Percentiles rank a stretch among this genome's conserved stretches.
These are phyloP conservation scores for Spodoptera picta DNA, from an alignment of 2,888 invertebrate genomes.

Conservation along the genomic window DNA sequence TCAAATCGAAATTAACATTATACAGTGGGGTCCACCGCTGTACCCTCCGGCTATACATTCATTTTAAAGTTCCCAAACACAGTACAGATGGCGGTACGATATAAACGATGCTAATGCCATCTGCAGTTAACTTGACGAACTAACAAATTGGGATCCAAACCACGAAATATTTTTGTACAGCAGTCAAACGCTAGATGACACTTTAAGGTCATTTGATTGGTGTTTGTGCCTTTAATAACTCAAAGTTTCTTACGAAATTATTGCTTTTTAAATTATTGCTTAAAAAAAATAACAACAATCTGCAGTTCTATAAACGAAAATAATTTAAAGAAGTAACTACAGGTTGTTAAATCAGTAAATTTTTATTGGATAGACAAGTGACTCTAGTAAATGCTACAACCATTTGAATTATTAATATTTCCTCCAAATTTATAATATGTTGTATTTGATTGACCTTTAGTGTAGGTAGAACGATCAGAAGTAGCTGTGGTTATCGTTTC, in stretches of 20 bases:
- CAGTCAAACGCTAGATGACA: conserved; percentile 43
- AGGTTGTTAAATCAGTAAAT: background rate
- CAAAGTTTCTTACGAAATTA: background rate
- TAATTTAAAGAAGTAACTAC: background rate
- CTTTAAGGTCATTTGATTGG: conserved; percentile 12
- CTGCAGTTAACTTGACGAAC: conserved; percentile 48
- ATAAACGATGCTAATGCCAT: conserved; percentile 57
- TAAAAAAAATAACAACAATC: background rate
- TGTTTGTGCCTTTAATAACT: background rate
- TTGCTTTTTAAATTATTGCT: no score
- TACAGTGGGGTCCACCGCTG: conserved; percentile 25
- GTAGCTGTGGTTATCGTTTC: conserved; percentile 40
- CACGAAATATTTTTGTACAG: conserved; percentile 17
- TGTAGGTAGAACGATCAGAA: conserved; percentile 37
- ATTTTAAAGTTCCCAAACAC: conserved; percentile 47
- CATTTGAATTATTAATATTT: conserved; percentile 55
- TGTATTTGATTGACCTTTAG: conserved; percentile 51
- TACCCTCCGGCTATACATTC: background rate
- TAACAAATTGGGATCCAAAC: conserved; percentile 20
- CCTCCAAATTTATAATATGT: conserved; percentile 35
- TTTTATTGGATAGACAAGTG: conserved; percentile 16
- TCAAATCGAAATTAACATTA: conserved; percentile 58
- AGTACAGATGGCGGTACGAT: conserved; percentile 67
- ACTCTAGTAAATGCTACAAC: conserved; percentile 18
- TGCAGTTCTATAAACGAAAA: background rate